phyloP scores from a whole-genome alignment of 1,140 invertebrate genomes.

The Leptinotarsa lineolata region DNA sequence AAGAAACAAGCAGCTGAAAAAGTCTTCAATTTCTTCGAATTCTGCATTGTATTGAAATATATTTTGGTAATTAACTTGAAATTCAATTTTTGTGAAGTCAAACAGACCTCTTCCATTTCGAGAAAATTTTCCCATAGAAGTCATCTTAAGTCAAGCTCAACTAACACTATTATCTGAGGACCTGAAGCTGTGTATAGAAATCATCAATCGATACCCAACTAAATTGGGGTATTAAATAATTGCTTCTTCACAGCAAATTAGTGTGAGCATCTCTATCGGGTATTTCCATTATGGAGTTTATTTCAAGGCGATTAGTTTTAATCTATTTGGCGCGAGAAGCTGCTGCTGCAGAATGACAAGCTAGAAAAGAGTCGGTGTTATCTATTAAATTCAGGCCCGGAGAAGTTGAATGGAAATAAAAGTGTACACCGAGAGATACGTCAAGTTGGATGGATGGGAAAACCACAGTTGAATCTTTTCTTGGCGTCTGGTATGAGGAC shows the following conservation, averaged over 20 bases:
- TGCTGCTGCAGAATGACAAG: conserved; percentile 15
- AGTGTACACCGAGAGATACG: conserved; percentile 15
- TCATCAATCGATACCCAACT: not conserved
- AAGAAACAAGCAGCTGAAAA: too few species aligned
- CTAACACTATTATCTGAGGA: not conserved
- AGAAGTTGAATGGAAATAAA: conserved; percentile 25
- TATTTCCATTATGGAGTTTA: conserved; percentile 25
- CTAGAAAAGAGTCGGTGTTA: conserved; percentile 11
- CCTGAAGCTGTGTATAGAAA: not conserved
- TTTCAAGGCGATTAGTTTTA: conserved; percentile 25
- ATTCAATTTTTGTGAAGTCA: too few species aligned
- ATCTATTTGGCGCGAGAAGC: conserved; percentile 14
- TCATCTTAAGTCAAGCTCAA: not conserved
- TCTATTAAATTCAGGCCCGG: conserved; percentile 19
- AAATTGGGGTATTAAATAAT: conserved; percentile 7
- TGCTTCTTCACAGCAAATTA: conserved; percentile 18
- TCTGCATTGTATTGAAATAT: too few species aligned
- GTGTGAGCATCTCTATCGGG: conserved; percentile 18
- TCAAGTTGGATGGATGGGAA: conserved; percentile 11
- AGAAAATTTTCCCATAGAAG: too few species aligned
- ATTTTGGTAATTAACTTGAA: too few species aligned
- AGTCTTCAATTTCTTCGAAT: too few species aligned
- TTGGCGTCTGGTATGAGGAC: not conserved
- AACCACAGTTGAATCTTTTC: not conserved
- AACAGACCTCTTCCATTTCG: too few species aligned